These are phyloP conservation scores for Tenthredo livida DNA, from an alignment of 2,888 invertebrate genomes.

Conservation along the genomic window DNA sequence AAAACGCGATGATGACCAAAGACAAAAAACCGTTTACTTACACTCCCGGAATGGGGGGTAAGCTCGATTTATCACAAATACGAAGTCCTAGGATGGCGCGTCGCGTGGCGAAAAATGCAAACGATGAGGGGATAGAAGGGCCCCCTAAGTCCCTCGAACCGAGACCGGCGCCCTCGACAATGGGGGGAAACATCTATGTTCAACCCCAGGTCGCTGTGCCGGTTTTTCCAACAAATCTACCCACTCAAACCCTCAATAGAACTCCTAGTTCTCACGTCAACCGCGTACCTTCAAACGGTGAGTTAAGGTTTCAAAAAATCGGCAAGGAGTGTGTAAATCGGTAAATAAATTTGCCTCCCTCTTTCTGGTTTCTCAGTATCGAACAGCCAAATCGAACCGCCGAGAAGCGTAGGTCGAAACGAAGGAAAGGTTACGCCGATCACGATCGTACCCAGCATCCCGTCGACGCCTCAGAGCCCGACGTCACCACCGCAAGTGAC, in stretches of 20 bases:
- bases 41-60: constrained; percentile 89
- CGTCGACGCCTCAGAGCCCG: constrained; percentile 71
- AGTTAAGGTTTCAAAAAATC: neutral
- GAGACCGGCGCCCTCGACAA: constrained; percentile 78
- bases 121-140: constrained; percentile 84
- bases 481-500: constrained; percentile 76
- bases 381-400: constrained; percentile 23
- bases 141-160: constrained; percentile 80
- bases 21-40: constrained; percentile 99
- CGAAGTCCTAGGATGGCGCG: constrained; percentile 94
- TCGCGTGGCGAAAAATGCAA: constrained; percentile 85
- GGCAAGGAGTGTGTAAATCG: neutral
- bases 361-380: neutral
- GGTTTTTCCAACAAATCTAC: constrained; percentile 81
- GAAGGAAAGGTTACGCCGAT: constrained; percentile 66
- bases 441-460: constrained; percentile 60
- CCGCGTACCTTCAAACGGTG: constrained; percentile 63
- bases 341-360: neutral
- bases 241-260: constrained; percentile 64
- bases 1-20: constrained; percentile 96
- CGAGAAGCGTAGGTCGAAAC: constrained; percentile 58
- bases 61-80: constrained; percentile 92
- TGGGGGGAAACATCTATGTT: constrained; percentile 79
- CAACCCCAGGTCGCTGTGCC: constrained; percentile 84
- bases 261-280: constrained; percentile 59